Evolutionary conservation across 2,888 invertebrate genomes (phyloP), one percentile per base, ranked within the genome.

Genomic region (Latrodectus hesperus): DNA sequence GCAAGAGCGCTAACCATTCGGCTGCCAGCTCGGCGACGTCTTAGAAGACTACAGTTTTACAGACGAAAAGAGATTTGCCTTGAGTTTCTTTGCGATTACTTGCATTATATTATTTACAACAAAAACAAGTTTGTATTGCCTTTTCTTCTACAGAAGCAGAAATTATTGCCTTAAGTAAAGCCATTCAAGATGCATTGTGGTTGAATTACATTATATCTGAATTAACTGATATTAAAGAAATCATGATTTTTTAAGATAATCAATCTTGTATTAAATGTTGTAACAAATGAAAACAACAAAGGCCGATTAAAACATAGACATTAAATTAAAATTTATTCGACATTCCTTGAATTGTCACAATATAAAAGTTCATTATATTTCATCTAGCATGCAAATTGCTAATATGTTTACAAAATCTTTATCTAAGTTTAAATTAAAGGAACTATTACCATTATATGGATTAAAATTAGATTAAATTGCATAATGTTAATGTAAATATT

Each of bases 151-250:
- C 55, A 12, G 74, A 74, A 53, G 52, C 52, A 2, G 74, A 22
- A 12, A 26, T 55, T 14, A 74, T 60, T 55, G 74, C 74, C 0
- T 22, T 74, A 55, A 55, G 55, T 17, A 74, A 74, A 74, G 60
- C 55, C 9, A 6, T 55, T 2, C 74, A 60, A 60, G 60, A 74
- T 6, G 17, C 17, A 10, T 26, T 55, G 10, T 74, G 60, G 74
- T 6, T 55, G 11, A 74, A 74, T 12, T n/a, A 74, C n/a, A n/a
- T 74, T 22, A 9, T 22, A 55, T 26, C 11, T 8, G 55, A 74
- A 55, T 55, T 51, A 3, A 55, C 1, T 6, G 16, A 55, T 14
- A 55, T 14, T 6, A 55, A 55, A 3, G 6, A 14, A 55, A 55
- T 1, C 0, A 5, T 55, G 16, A 6, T 55, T 9, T 67, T 14